These are phyloP conservation scores for Neotoxoptera formosana DNA, from an alignment of 1,140 invertebrate species.

Conservation along the genomic window DNA sequence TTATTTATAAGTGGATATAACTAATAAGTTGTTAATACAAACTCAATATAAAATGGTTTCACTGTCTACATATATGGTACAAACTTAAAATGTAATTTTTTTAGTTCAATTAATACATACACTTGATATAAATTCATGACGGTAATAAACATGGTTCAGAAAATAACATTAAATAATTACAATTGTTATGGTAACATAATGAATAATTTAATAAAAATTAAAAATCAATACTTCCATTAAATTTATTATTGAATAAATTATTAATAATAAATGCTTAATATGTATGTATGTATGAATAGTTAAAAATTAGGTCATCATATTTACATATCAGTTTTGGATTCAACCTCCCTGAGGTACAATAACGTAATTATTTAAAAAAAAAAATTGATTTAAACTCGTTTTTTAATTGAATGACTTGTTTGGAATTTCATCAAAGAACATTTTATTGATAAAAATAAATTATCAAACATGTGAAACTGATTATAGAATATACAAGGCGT, in stretches of 20 bases:
- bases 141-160: background rate
- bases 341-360: background rate
- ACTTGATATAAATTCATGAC: background rate
- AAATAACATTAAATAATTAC: background rate
- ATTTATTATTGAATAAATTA: background rate
- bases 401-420: background rate
- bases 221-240: background rate
- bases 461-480: background rate
- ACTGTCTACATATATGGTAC: background rate
- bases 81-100: background rate
- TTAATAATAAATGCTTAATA: background rate
- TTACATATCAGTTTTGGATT: background rate
- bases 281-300: background rate
- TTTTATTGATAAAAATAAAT: constrained; percentile 11
- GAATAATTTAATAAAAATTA: constrained; percentile 5
- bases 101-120: background rate
- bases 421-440: background rate
- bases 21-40: background rate
- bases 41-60: background rate
- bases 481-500: background rate
- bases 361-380: background rate
- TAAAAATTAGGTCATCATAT: background rate
- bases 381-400: background rate
- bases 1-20: background rate
- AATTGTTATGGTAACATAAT: background rate